These are phyloP conservation scores for Syngnathus acus DNA, from an alignment of 2,797 vertebrate genomes.

Conservation along the genomic window DNA sequence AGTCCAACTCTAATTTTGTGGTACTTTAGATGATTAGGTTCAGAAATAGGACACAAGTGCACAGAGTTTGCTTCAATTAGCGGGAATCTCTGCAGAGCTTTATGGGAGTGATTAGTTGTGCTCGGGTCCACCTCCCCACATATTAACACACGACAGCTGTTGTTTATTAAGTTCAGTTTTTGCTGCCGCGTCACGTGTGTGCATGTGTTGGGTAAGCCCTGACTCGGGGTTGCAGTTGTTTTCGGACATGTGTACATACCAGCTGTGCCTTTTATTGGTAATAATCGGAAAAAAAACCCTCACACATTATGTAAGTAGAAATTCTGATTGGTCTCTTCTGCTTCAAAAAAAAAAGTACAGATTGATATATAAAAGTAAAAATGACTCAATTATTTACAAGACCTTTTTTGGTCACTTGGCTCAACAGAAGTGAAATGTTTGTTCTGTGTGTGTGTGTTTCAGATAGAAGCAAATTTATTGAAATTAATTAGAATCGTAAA, in stretches of 20 bases:
- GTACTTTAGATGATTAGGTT: conserved; percentile 66
- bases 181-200: conserved; percentile 36
- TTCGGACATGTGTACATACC: conserved; percentile 73
- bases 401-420: no score
- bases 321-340: conserved; percentile 39
- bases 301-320: background rate
- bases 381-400: no score
- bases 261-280: conserved; percentile 69
- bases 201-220: conserved; percentile 49
- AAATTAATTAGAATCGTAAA: no score
- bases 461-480: no score
- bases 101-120: conserved; percentile 56
- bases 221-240: conserved; percentile 65
- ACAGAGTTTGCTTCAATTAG: conserved; percentile 58
- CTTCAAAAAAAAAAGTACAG: conserved; percentile 11
- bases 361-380: no score
- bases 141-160: conserved; percentile 61
- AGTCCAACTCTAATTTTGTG: conserved; percentile 65
- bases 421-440: no score
- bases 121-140: conserved; percentile 40
- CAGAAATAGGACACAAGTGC: conserved; percentile 63
- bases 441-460: no score
- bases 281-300: conserved; percentile 11
- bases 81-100: conserved; percentile 54
- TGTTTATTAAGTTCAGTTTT: conserved; percentile 59